Conservation (phyloP, 2,113 vertebrate species). For the Capreolus pygargus region DNA sequence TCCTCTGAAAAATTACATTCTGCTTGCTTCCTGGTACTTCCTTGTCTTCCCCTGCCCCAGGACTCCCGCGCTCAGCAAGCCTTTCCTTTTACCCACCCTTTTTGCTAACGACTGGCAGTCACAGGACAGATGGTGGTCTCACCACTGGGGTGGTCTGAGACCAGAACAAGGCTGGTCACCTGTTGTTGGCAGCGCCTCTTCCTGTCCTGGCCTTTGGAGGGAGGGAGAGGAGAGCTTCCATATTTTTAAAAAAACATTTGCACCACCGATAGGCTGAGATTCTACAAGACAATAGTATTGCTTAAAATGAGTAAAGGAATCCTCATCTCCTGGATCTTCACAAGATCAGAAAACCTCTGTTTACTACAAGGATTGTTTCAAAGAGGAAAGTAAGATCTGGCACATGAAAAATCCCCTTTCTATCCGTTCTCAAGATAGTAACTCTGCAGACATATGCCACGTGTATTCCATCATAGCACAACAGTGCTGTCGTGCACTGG, state of each 20-base stretch:
- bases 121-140: not conserved
- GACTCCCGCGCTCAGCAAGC: conserved; percentile 2
- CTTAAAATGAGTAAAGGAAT: conserved; percentile 38
- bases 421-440: conserved; percentile 65
- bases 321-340: conserved; percentile 32
- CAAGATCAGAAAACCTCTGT: conserved; percentile 71
- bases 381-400: conserved; percentile 65
- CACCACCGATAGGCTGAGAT: not conserved
- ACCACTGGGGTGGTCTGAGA: not conserved
- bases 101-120: not conserved
- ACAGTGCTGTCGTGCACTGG: conserved; percentile 17
- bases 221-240: not conserved
- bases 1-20: conserved; percentile 57
- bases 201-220: not conserved
- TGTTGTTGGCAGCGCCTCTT: not conserved
- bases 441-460: conserved; percentile 63
- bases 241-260: not conserved
- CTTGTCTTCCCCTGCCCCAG: not conserved
- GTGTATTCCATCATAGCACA: conserved; percentile 54
- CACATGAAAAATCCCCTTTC: conserved; percentile 55
- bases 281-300: conserved; percentile 20
- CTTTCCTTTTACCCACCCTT: not conserved
- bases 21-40: conserved; percentile 1
- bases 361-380: conserved; percentile 71
- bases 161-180: not conserved